Conservation (phyloP, 2,113 vertebrate species). For the Cichladusa arquata region DNA sequence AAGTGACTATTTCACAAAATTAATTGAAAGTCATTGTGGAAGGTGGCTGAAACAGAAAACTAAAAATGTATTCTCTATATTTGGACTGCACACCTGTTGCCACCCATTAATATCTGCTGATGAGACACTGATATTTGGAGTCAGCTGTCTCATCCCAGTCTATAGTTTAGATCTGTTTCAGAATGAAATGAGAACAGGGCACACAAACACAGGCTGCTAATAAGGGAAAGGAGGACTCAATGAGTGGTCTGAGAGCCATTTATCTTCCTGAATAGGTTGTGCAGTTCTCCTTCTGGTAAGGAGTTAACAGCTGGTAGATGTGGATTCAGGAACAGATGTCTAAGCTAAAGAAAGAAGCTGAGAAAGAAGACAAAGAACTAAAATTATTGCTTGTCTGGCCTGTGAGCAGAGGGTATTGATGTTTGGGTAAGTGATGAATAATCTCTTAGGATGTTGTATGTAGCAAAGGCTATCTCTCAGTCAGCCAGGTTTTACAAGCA, state of each 20-base stretch:
- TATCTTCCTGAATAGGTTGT: neutral
- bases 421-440: neutral
- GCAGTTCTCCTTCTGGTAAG: neutral
- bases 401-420: neutral
- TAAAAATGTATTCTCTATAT: neutral
- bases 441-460: neutral
- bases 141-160: neutral
- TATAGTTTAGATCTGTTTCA: neutral
- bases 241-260: neutral
- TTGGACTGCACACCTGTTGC: neutral
- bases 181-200: neutral
- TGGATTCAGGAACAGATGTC: neutral
- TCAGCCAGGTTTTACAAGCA: neutral
- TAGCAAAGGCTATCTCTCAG: neutral
- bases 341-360: neutral
- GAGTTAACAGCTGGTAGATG: neutral
- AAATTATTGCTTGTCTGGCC: neutral
- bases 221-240: neutral
- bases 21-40: neutral
- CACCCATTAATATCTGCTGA: neutral
- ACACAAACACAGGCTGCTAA: neutral
- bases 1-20: neutral
- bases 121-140: neutral
- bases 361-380: neutral
- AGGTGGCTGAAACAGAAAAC: neutral